Conservation (phyloP, 2,797 vertebrate genomes). For the Sternotherus odoratus region DNA sequence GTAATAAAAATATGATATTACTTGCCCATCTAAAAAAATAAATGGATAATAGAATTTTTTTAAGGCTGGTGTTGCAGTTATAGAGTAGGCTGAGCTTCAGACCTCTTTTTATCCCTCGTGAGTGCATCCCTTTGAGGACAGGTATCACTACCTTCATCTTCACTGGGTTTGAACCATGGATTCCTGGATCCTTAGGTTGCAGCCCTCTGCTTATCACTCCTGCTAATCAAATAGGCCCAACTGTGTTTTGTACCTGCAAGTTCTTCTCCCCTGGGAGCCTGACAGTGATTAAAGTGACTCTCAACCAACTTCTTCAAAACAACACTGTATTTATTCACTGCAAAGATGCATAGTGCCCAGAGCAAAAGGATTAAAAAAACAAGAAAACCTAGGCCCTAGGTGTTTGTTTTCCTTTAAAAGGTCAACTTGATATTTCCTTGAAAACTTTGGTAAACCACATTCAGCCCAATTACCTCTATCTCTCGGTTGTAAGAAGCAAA, state of each 20-base stretch:
- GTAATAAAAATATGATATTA: neutral
- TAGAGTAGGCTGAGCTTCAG: slow-evolving; percentile 5
- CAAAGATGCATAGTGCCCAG: neutral
- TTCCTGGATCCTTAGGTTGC: neutral
- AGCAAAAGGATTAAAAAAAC: neutral
- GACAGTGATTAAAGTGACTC: neutral
- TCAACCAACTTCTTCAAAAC: neutral
- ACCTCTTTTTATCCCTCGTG: neutral
- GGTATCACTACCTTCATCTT: neutral
- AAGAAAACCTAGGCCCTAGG: neutral
- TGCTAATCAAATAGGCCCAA: neutral
- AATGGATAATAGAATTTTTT: slow-evolving; percentile 1
- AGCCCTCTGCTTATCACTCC: neutral
- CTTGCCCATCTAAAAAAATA: neutral
- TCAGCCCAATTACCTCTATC: neutral
- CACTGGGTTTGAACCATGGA: neutral
- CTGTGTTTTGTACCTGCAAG: neutral
- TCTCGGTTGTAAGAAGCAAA: neutral
- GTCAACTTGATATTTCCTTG: no score
- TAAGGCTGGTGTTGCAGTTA: slow-evolving; percentile 34
- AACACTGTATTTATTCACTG: neutral
- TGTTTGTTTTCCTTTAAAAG: neutral
- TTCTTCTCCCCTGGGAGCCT: neutral
- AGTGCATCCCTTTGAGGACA: neutral
- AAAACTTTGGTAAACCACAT: neutral